These are phyloP conservation scores for Ceratina japonica DNA, from an alignment of 1,140 invertebrate species.

Conservation along the genomic window DNA sequence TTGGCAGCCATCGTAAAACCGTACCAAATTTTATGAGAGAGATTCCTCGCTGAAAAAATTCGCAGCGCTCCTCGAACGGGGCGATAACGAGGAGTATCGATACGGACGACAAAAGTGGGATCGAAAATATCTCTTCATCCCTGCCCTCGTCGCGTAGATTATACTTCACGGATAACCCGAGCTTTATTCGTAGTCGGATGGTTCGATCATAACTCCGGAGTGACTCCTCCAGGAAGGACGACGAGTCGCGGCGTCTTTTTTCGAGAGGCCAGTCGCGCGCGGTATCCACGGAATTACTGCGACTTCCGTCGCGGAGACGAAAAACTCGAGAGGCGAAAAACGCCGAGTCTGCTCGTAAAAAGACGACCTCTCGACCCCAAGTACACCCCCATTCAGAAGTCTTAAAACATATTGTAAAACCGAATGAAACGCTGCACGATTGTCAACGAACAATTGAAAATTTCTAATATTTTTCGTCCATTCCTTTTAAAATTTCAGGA, in stretches of 20 bases:
- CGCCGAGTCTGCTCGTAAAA: constrained; percentile 25
- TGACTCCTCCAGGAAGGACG: background rate
- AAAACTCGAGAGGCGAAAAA: constrained; percentile 7
- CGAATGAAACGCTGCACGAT: too few species aligned
- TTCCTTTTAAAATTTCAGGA: too few species aligned
- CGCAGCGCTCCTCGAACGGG: background rate
- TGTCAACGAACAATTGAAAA: too few species aligned
- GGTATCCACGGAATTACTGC: constrained; percentile 24
- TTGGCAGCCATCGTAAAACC: background rate
- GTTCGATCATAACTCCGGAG: background rate
- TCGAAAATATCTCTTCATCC: background rate
- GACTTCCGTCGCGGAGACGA: background rate
- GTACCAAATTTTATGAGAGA: background rate
- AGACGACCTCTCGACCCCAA: background rate
- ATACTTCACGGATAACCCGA: background rate
- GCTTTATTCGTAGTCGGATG: constrained; percentile 4
- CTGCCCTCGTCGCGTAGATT: background rate
- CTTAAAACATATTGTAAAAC: too few species aligned
- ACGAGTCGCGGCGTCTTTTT: background rate
- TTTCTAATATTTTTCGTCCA: too few species aligned
- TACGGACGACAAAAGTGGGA: background rate
- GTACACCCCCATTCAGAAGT: too few species aligned
- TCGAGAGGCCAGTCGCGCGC: background rate
- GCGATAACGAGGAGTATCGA: constrained; percentile 1
- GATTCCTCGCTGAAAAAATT: background rate